Percentiles rank a stretch among this genome's conserved stretches.
Evolutionary conservation across 2,888 invertebrate genomes (phyloP).

Genomic region (Amorpha juglandis): DNA sequence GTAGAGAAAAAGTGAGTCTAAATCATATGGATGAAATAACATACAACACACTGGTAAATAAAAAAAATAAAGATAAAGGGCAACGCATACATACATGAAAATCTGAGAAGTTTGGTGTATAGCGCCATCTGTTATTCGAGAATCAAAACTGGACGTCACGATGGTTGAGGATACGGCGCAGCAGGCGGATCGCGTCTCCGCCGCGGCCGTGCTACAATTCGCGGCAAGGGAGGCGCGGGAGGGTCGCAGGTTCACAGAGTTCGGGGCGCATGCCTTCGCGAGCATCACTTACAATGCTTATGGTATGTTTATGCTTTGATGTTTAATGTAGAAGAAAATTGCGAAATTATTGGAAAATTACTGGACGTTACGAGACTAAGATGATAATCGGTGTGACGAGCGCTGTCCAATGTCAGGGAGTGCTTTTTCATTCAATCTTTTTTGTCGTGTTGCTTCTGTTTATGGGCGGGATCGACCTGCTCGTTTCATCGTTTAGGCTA

Average conservation of each 20-base stretch:
- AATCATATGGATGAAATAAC: background rate
- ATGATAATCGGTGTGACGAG: too few species aligned
- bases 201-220: conserved; percentile 74
- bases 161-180: conserved; percentile 74
- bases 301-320: conserved; percentile 51
- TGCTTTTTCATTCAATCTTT: too few species aligned
- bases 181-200: conserved; percentile 64
- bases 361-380: too few species aligned
- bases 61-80: background rate
- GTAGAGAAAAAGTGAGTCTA: background rate
- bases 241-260: conserved; percentile 70
- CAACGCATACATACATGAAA: too few species aligned
- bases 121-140: conserved; percentile 39
- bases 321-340: background rate
- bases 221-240: conserved; percentile 76
- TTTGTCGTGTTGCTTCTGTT: too few species aligned
- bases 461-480: too few species aligned
- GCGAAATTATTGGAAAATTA: too few species aligned
- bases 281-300: conserved; percentile 74
- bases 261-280: conserved; percentile 76
- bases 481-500: too few species aligned
- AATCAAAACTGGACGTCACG: conserved; percentile 29
- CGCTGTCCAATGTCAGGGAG: too few species aligned
- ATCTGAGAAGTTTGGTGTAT: too few species aligned
- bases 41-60: too few species aligned